Conservation (phyloP, 23 tunicate genomes). For the Aplidium turbinatum region DNA sequence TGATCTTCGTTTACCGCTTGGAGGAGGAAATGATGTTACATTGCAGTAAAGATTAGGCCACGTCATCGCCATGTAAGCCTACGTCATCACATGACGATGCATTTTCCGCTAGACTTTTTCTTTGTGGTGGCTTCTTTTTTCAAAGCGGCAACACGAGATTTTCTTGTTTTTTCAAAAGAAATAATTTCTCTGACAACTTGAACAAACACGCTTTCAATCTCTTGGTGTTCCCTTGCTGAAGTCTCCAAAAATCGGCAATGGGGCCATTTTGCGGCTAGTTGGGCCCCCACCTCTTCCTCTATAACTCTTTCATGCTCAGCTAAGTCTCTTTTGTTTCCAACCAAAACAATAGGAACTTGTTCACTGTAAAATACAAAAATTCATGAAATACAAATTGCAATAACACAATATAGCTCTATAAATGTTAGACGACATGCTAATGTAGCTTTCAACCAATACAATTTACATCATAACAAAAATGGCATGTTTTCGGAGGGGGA, state of each 20-base stretch:
- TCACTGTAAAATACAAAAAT: slow-evolving; percentile 59
- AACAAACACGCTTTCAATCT: slow-evolving; percentile 60
- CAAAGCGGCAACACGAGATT: slow-evolving; percentile 36
- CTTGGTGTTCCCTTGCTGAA: slow-evolving; percentile 60
- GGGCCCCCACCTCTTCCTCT: slow-evolving; percentile 33
- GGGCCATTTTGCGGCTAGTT: slow-evolving; percentile 77
- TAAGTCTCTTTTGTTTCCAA: slow-evolving; percentile 84
- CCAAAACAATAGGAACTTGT: slow-evolving; percentile 74
- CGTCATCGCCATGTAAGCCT: too few relatives aligned
- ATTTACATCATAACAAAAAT: too few relatives aligned
- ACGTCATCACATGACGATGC: slow-evolving; percentile 25
- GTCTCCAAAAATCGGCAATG: slow-evolving; percentile 83
- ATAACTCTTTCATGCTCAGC: slow-evolving; percentile 56
- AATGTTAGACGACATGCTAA: too few relatives aligned
- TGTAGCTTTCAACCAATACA: too few relatives aligned
- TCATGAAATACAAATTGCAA: too few relatives aligned
- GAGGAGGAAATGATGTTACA: too few relatives aligned
- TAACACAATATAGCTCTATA: too few relatives aligned
- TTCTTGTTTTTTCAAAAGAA: slow-evolving; percentile 42
- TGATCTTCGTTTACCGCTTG: too few relatives aligned
- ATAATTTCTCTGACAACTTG: slow-evolving; percentile 44
- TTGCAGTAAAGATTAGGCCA: too few relatives aligned
- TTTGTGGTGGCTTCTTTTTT: slow-evolving; percentile 61
- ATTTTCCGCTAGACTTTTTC: slow-evolving; percentile 43
- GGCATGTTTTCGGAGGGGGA: neutral